These are phyloP conservation scores for Zele albiditarsus DNA, from an alignment of 2,888 invertebrate species.

Conservation along the genomic window DNA sequence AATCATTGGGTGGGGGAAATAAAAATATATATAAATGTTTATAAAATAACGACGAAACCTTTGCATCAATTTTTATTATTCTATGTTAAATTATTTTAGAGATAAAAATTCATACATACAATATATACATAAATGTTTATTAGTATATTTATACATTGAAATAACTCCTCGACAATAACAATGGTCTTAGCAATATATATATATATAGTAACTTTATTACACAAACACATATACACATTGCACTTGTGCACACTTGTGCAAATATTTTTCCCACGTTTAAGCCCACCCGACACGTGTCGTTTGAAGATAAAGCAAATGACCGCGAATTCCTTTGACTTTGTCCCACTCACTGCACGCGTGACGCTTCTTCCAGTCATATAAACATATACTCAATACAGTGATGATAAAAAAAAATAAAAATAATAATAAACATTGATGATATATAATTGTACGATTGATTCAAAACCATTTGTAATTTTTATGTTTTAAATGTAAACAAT, in stretches of 20 bases:
- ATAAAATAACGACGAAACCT: too few relatives aligned
- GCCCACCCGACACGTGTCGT: constrained; percentile 56
- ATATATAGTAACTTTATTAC: neutral
- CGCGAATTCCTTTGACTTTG: constrained; percentile 3
- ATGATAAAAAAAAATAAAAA: neutral
- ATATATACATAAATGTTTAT: too few relatives aligned
- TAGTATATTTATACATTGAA: too few relatives aligned
- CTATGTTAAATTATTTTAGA: too few relatives aligned
- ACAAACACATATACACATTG: neutral
- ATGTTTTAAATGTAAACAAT: too few relatives aligned
- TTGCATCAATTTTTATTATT: too few relatives aligned
- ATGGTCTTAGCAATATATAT: neutral
- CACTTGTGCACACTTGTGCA: constrained; percentile 9
- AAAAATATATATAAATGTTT: too few relatives aligned
- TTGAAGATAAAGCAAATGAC: constrained; percentile 53
- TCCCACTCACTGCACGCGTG: constrained; percentile 27
- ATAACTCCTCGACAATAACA: neutral
- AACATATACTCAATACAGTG: neutral
- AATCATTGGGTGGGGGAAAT: too few relatives aligned
- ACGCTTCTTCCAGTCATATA: neutral
- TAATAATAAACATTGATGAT: neutral
- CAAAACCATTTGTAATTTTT: too few relatives aligned
- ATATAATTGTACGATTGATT: too few relatives aligned
- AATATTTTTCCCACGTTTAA: constrained; percentile 16
- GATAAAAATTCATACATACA: too few relatives aligned